Base-by-base conservation (phyloP, 2,888 invertebrate species). In the Alloscopus bannaensis region DNA sequence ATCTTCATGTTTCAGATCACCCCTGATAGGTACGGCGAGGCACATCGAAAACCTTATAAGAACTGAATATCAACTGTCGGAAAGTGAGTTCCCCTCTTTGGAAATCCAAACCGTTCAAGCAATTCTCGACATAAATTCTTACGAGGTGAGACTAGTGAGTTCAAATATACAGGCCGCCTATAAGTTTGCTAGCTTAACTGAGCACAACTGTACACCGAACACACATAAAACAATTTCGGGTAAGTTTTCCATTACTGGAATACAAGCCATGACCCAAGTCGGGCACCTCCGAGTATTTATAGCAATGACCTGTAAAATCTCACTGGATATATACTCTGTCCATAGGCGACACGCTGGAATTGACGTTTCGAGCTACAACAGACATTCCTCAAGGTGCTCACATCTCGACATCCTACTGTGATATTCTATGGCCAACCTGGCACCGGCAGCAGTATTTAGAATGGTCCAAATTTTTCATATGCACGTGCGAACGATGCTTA, bases 141-240 rank as follows among this genome's bases (percentile, higher is more conserved):
- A 82, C 47, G 85, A 85, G 79, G 80, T 85, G 24, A 65, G 83
- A 22, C 50, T 85, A 78, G 65, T 81, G 3, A 70, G 73, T 11
- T 71, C 77, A 1, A 84, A 82, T 55, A 75, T 85, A 52, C 83
- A 84, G 78, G 86, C 80, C 1, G 52, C 71, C 1, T 86, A 85
- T 40, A 36, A 64, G 52, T 22, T 81, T 29, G 84, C 81, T 2
- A 80, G 86, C 45, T 76, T 86, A n/a, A 80, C 82, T 3, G 86
- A 86, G 52, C 86, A 86, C 40, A 83, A 80, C 68, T 86, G 86
- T 69, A 45, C 77, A 0, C 85, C 86, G 11, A 86, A 85, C 69
- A 84, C 83, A 3, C 83, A 84, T 40, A 81, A 81, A 72, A 71
- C 81, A 8, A 84, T 84, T 47, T 79, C 71, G 20, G 75, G 86